phyloP scores from a whole-genome alignment of 2,113 vertebrate species.

The Ursus arctos region DNA sequence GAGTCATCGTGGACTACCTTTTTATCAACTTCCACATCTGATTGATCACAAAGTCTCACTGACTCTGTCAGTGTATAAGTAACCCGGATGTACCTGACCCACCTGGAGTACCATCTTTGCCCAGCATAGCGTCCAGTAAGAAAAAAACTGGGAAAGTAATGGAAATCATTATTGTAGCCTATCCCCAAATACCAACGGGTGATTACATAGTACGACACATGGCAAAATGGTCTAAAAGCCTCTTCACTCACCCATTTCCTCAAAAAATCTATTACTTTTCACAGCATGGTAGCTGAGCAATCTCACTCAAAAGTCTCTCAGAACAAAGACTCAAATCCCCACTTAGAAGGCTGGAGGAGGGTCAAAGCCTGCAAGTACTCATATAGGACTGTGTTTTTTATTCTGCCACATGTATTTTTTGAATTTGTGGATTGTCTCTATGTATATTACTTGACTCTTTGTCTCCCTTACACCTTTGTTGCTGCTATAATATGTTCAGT shows the following conservation, averaged over 20 bases:
- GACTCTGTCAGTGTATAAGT: background rate
- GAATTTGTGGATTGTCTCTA: background rate
- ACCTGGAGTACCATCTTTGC: background rate
- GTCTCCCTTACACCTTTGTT: background rate
- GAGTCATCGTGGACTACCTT: background rate
- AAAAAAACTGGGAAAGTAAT: background rate
- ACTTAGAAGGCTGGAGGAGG: background rate
- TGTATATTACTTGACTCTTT: background rate
- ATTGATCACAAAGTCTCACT: background rate
- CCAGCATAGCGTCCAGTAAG: background rate
- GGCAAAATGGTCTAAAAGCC: slow-evolving; percentile 23
- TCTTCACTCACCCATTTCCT: background rate
- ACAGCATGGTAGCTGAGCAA: background rate
- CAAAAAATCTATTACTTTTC: background rate
- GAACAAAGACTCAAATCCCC: background rate
- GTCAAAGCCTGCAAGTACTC: background rate
- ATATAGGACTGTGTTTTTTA: background rate
- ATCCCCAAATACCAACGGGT: background rate
- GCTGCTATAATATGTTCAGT: background rate
- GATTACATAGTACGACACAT: background rate
- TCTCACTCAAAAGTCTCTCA: background rate
- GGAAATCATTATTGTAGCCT: background rate
- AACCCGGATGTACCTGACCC: background rate
- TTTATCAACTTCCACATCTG: background rate
- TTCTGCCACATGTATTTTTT: background rate